These are phyloP conservation scores for Colaptes auratus DNA, from an alignment of 2,113 vertebrate genomes.

Conservation along the genomic window DNA sequence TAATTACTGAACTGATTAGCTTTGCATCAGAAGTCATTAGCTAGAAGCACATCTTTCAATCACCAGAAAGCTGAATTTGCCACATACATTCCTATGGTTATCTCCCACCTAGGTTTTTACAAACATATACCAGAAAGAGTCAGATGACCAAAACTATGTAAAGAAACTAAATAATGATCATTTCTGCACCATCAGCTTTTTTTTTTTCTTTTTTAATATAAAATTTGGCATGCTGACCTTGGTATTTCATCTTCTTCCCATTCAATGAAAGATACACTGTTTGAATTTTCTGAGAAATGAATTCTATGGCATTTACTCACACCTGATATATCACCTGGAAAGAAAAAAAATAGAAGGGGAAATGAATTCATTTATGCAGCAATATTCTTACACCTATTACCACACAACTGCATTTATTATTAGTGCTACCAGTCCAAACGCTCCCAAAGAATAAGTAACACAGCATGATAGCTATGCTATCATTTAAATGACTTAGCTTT, in stretches of 20 bases:
- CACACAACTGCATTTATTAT: neutral
- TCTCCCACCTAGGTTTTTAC: neutral
- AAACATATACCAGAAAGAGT: neutral
- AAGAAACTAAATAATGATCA: neutral
- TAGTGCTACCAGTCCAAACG: neutral
- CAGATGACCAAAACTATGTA: neutral
- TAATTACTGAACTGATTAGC: neutral
- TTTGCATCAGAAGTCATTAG: neutral
- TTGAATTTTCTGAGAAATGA: conserved; percentile 74
- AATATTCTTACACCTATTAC: neutral
- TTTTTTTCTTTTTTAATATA: neutral
- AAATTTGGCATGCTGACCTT: conserved; percentile 79
- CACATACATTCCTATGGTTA: neutral
- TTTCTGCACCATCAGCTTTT: neutral
- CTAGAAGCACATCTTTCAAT: neutral
- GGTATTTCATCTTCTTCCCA: conserved; percentile 92
- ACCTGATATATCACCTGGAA: conserved; percentile 65
- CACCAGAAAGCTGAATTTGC: neutral
- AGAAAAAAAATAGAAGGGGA: conserved; percentile 32
- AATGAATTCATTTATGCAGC: neutral
- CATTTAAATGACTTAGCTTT: neutral
- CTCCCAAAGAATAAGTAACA: neutral
- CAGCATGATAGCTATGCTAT: neutral
- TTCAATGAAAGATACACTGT: conserved; percentile 74
- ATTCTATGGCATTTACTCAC: conserved; percentile 61